Evolutionary conservation across 2,113 vertebrate genomes (phyloP).

Genomic region (Azemiops feae): DNA sequence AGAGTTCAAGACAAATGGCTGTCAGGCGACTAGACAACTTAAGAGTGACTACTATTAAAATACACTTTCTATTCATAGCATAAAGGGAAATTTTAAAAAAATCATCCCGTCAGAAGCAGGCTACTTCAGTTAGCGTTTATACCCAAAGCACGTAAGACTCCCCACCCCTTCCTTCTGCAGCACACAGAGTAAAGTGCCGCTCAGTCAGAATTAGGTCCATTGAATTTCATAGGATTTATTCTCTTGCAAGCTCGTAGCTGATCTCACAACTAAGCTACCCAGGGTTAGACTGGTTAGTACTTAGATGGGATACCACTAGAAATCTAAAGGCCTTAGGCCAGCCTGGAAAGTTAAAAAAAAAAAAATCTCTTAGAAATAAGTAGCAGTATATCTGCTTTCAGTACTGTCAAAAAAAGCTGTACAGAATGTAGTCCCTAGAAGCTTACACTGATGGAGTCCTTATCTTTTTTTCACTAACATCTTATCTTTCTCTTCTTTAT

Average conservation of each 20-base stretch:
- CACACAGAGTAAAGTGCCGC: neutral
- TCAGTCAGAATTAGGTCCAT: neutral
- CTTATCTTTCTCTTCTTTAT: neutral
- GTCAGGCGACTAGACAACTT: neutral
- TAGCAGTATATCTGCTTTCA: neutral
- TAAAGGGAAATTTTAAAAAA: neutral
- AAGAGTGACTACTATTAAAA: neutral
- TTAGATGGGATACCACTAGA: neutral
- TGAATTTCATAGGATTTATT: neutral
- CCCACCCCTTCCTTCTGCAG: neutral
- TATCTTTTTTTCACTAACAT: neutral
- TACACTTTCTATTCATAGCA: neutral
- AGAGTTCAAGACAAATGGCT: slow-evolving; percentile 19
- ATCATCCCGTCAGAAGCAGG: neutral
- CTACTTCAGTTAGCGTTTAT: neutral
- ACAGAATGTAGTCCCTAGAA: neutral
- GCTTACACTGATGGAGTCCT: neutral
- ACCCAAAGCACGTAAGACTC: neutral
- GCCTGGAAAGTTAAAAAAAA: neutral
- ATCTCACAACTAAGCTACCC: neutral
- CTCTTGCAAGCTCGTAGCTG: neutral
- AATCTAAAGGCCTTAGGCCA: neutral
- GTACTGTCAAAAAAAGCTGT: neutral
- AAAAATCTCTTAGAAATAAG: neutral
- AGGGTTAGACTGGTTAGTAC: neutral